Percentiles rank a stretch among this genome's conserved stretches.
phyloP scores from a whole-genome alignment of 2,888 invertebrate species.

The Calameuta filiformis region DNA sequence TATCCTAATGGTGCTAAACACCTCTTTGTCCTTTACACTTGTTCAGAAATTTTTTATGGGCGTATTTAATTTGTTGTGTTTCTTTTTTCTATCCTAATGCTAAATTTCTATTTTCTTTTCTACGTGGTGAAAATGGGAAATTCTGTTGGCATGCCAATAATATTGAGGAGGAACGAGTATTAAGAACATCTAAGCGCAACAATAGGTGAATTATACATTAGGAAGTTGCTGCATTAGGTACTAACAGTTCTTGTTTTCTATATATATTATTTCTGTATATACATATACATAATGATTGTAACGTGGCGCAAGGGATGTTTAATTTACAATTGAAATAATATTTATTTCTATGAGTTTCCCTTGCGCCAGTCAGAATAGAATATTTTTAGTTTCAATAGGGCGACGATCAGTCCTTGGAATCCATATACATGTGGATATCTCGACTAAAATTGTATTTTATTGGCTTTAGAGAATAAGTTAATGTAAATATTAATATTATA shows the following conservation, averaged over 20 bases:
- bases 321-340: neutral
- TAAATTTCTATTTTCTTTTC: neutral
- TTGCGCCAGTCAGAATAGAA: neutral
- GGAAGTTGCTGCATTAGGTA: neutral
- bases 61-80: neutral
- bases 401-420: neutral
- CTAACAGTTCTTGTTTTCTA: neutral
- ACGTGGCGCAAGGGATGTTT: neutral
- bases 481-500: neutral
- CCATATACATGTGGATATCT: neutral
- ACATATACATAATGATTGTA: neutral
- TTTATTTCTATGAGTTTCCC: slow-evolving; percentile 4
- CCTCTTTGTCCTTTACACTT: neutral
- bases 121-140: neutral
- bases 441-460: neutral
- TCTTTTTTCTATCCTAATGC: neutral
- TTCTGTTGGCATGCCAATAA: neutral
- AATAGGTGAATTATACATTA: neutral
- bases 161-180: neutral
- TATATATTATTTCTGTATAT: neutral
- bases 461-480: neutral
- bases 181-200: neutral
- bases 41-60: neutral
- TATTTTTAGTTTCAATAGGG: neutral
- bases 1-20: neutral